Percentiles rank a stretch among this genome's conserved stretches.
Conservation (phyloP, 2,888 invertebrate genomes). For the Netelia melanura region DNA sequence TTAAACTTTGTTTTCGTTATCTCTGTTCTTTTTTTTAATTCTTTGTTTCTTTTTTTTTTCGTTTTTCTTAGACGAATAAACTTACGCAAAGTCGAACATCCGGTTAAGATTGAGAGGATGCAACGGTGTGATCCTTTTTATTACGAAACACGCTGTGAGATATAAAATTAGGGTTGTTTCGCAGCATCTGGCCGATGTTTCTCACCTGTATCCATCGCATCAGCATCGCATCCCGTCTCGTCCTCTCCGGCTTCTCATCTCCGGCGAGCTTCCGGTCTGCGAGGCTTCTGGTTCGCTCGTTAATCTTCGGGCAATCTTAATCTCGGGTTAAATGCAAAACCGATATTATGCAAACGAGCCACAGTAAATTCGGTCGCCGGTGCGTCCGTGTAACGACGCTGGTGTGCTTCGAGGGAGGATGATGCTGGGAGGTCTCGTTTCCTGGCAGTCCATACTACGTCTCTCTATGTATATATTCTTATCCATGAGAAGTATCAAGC, state of each 20-base stretch:
- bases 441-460: not conserved
- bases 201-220: not conserved
- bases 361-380: conserved; percentile 73
- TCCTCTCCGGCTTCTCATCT: conserved; percentile 5
- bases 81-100: too few relatives aligned
- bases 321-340: conserved; percentile 80
- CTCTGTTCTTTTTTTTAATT: too few relatives aligned
- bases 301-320: conserved; percentile 81
- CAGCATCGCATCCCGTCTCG: not conserved
- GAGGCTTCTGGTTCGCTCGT: conserved; percentile 71
- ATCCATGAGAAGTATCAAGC: too few relatives aligned
- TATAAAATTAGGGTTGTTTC: not conserved
- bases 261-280: conserved; percentile 41
- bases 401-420: conserved; percentile 2
- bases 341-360: conserved; percentile 80
- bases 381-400: conserved; percentile 27
- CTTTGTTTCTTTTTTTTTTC: too few relatives aligned
- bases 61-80: too few relatives aligned
- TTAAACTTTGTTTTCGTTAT: too few relatives aligned
- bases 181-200: conserved; percentile 7
- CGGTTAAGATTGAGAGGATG: too few relatives aligned
- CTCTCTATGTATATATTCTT: too few relatives aligned
- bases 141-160: too few relatives aligned
- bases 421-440: conserved; percentile 7
- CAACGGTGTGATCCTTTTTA: too few relatives aligned